phyloP scores from a whole-genome alignment of 2,113 vertebrate genomes.

The Tragelaphus scriptus region DNA sequence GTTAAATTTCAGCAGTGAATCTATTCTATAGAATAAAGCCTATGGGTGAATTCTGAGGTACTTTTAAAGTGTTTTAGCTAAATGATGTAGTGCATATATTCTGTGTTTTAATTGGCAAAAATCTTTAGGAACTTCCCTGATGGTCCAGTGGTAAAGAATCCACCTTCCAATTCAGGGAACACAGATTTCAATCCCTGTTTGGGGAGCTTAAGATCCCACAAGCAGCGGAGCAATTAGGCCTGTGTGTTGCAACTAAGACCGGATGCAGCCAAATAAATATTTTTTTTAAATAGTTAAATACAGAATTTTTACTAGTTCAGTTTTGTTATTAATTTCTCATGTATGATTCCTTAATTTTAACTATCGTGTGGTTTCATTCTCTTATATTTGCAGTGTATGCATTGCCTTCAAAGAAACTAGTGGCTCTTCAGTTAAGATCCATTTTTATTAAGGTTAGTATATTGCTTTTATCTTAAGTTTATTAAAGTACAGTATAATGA shows the following conservation, averaged over 20 bases:
- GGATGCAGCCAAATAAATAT: neutral
- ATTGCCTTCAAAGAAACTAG: constrained; percentile 84
- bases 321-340: neutral
- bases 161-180: neutral
- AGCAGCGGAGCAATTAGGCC: neutral
- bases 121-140: neutral
- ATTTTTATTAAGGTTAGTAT: constrained; percentile 91
- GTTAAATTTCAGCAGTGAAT: neutral
- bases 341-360: neutral
- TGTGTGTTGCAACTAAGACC: neutral
- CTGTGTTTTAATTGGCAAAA: neutral
- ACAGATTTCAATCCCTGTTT: neutral
- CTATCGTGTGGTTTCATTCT: constrained; percentile 27
- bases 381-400: constrained; percentile 85
- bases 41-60: neutral
- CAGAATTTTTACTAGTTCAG: neutral
- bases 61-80: constrained; percentile 5
- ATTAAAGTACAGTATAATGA: neutral
- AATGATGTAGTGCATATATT: neutral
- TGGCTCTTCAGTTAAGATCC: constrained; percentile 93
- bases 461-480: neutral
- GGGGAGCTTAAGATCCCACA: neutral
- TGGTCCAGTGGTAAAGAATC: neutral
- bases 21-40: neutral
- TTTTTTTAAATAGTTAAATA: neutral